These are phyloP conservation scores for Melanostoma scalare DNA, from an alignment of 2,888 invertebrate species.

Conservation along the genomic window DNA sequence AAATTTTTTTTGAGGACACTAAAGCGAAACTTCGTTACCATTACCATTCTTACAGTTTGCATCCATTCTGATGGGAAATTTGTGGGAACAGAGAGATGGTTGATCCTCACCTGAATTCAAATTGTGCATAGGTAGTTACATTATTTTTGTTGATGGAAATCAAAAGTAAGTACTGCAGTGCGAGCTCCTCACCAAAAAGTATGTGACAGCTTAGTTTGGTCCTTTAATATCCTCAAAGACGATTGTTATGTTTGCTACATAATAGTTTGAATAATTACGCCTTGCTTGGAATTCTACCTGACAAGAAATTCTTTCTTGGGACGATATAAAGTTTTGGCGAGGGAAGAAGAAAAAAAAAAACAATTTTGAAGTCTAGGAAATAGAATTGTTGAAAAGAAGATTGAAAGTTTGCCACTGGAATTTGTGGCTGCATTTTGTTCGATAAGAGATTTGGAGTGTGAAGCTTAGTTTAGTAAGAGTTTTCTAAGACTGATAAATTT, in stretches of 20 bases:
- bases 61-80: slow-evolving; percentile 41
- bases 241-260: slow-evolving; percentile 26
- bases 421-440: slow-evolving; percentile 36
- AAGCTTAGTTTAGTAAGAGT: slow-evolving; percentile 35
- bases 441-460: slow-evolving; percentile 38
- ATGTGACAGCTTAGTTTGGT: slow-evolving; percentile 7
- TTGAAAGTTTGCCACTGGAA: slow-evolving; percentile 25
- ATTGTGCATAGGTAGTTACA: slow-evolving; percentile 16
- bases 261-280: slow-evolving; percentile 55
- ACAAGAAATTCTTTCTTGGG: slow-evolving; percentile 34
- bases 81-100: slow-evolving; percentile 12
- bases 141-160: neutral
- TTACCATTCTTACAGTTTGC: slow-evolving; percentile 64
- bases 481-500: slow-evolving; percentile 28
- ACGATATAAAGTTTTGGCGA: neutral
- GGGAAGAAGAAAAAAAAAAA: neutral
- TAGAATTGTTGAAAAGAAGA: slow-evolving; percentile 1
- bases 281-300: neutral
- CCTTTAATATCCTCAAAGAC: slow-evolving; percentile 37
- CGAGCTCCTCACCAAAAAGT: slow-evolving; percentile 12
- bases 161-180: neutral
- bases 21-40: slow-evolving; percentile 54
- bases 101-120: slow-evolving; percentile 47
- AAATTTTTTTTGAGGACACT: slow-evolving; percentile 50
- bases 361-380: neutral